Evolutionary conservation across 2,888 invertebrate genomes (phyloP).

Genomic region (Nomada ruficornis): DNA sequence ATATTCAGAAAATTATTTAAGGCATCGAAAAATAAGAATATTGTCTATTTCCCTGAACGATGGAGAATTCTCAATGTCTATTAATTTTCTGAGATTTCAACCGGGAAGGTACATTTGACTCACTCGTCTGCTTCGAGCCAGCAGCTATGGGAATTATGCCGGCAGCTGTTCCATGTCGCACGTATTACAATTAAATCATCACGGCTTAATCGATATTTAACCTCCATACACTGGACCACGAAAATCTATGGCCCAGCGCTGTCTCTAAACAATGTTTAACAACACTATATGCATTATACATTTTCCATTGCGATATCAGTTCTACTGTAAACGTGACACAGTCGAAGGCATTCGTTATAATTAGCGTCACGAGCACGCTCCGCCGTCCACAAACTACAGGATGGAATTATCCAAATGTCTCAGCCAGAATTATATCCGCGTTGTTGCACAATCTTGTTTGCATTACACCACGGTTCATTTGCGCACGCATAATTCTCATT

Average conservation of each 20-base stretch:
- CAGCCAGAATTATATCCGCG: conserved; percentile 61
- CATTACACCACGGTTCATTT: conserved; percentile 28
- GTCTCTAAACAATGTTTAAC: conserved; percentile 62
- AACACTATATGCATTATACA: conserved; percentile 27
- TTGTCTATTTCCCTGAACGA: too few relatives aligned
- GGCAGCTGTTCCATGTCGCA: conserved; percentile 2
- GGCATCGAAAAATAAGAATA: too few relatives aligned
- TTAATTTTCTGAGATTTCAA: too few relatives aligned
- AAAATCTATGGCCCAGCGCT: conserved; percentile 44
- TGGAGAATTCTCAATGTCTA: too few relatives aligned
- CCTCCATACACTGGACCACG: conserved; percentile 18
- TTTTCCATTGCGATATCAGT: conserved; percentile 58
- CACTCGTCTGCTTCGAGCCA: not conserved
- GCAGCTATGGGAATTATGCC: conserved; percentile 12
- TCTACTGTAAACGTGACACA: conserved; percentile 63
- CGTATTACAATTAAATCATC: conserved; percentile 43
- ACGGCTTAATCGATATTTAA: conserved; percentile 38
- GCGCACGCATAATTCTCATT: conserved; percentile 1
- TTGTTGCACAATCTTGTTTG: conserved; percentile 56
- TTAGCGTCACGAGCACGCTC: conserved; percentile 72
- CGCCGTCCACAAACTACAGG: conserved; percentile 60
- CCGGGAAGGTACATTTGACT: not conserved
- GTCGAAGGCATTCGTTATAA: conserved; percentile 75
- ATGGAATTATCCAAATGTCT: conserved; percentile 70
- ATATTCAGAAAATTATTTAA: too few relatives aligned